phyloP scores from a whole-genome alignment of 2,888 invertebrate genomes.

The Polydrusus pterygomalis region DNA sequence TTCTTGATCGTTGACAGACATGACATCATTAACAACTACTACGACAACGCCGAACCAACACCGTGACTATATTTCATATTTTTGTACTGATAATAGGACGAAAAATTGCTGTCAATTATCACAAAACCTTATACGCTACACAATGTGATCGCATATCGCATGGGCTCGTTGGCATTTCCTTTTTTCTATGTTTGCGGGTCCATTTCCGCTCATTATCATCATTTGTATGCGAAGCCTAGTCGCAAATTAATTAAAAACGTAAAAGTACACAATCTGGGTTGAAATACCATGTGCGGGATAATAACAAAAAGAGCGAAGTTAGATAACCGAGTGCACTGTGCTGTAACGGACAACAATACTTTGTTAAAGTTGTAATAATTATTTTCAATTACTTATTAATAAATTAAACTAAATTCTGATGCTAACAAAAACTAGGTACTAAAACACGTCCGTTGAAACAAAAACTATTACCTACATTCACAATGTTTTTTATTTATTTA shows the following conservation, averaged over 20 bases:
- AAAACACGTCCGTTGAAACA: no score
- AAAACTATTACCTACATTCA: no score
- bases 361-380: no score
- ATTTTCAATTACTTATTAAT: no score
- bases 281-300: constrained; percentile 15
- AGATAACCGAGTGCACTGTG: constrained; percentile 2
- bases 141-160: constrained; percentile 15
- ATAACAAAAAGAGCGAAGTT: neutral
- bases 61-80: constrained; percentile 11
- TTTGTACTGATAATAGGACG: neutral
- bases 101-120: constrained; percentile 16
- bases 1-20: neutral
- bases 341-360: neutral
- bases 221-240: constrained; percentile 22
- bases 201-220: constrained; percentile 15
- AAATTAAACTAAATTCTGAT: no score
- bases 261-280: constrained; percentile 14
- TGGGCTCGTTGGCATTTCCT: constrained; percentile 18
- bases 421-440: no score
- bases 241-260: constrained; percentile 19
- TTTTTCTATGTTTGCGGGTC: constrained; percentile 21
- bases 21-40: no score
- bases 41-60: neutral
- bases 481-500: no score
- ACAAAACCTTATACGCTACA: constrained; percentile 16